Evolutionary conservation across 2,113 vertebrate genomes (phyloP), one percentile per base, ranked within the genome.

Genomic region (Saccopteryx leptura): DNA sequence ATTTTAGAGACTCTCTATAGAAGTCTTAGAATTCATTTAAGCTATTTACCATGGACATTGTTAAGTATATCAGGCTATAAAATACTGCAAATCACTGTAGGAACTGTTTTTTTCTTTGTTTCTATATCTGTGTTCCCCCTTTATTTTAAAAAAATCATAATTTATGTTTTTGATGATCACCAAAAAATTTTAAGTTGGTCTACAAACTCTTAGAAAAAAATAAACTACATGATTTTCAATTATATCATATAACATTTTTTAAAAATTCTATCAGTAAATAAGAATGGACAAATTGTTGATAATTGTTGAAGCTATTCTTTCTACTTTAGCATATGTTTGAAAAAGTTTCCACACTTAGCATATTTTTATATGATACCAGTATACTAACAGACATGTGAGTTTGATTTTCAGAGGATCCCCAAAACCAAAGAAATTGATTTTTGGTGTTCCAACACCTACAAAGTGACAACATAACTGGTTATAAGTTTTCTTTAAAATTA

Each of bases 1-100:
- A 97, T 97, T 97, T 97, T 87, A 89, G 86, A 72, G 60, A 88
- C 28, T 94, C 92, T 97, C 91, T 97, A 88, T 96, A 0, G 81
- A 71, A 80, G 21, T 63, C n/a, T 86, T 88, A 69, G 24, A 78
- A 75, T 94, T 92, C 48, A 93, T 12, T 23, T 46, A 90, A 86
- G 21, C 95, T 94, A 96, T 97, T 96, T 97, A 93, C 87, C 94
- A 94, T 66, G 48, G 88, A 95, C 69, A 91, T 90, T 28, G 95
- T 74, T 90, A 97, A 96, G 95, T 88, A 71, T 88, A 96, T 92
- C 9, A 39, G 78, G 52, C 78, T 97, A 93, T n/a, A 90, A 95
- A 98, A 96, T 60, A 94, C 21, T 84, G 82, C 82, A 97, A 98
- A 96, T 75, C 23, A 66, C 39, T 33, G 7, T 4, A 87, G 31